Evolutionary conservation across 2,888 invertebrate species (phyloP).

Genomic region (Mactromeris polynyma): DNA sequence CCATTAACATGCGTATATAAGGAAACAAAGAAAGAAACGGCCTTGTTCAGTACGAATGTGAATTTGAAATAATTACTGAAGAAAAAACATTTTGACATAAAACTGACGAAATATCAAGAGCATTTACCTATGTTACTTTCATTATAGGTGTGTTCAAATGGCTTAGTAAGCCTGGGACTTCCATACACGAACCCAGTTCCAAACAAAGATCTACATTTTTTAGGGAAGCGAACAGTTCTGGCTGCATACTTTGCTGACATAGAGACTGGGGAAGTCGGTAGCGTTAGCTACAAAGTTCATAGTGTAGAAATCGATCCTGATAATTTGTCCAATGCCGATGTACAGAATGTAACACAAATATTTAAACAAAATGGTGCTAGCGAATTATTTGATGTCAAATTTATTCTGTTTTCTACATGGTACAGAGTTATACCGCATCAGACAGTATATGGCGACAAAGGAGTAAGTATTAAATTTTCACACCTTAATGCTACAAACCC

Average conservation of each 20-base stretch:
- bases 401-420: too few species aligned
- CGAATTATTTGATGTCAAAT: not conserved
- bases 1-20: too few species aligned
- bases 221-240: not conserved
- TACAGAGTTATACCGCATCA: not conserved
- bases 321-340: too few species aligned
- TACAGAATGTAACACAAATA: too few species aligned
- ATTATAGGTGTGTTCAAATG: not conserved
- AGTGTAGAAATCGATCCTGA: not conserved
- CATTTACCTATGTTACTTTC: not conserved
- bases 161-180: not conserved
- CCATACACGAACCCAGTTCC: not conserved
- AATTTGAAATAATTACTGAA: not conserved
- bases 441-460: not conserved
- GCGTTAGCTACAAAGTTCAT: not conserved
- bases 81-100: not conserved
- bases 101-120: not conserved
- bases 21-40: too few species aligned
- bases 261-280: not conserved
- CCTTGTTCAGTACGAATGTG: too few species aligned
- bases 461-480: not conserved
- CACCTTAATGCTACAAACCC: too few species aligned
- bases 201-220: not conserved
- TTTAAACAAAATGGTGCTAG: not conserved
- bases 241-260: not conserved